Conservation (phyloP, 2,113 vertebrate species). For the Chaenocephalus aceratus region DNA sequence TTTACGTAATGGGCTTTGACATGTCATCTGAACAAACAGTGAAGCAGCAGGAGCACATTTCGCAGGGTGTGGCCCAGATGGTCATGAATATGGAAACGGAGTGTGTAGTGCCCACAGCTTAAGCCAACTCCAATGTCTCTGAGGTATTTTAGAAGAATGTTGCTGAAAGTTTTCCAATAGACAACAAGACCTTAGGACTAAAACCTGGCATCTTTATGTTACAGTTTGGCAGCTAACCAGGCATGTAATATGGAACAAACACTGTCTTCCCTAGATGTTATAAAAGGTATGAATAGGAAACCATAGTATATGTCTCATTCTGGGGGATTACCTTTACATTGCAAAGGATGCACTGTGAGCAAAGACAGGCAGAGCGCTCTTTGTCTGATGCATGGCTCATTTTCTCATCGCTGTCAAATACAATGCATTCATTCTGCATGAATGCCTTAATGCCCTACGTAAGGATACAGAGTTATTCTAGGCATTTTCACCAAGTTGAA, state of each 20-base stretch:
- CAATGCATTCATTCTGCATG: constrained; percentile 20
- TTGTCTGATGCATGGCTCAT: constrained; percentile 14
- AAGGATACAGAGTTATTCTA: not conserved
- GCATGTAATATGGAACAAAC: not conserved
- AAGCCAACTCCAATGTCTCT: constrained; percentile 33
- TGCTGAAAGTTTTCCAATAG: constrained; percentile 32
- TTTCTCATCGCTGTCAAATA: constrained; percentile 19
- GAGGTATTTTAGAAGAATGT: constrained; percentile 19
- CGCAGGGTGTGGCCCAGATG: constrained; percentile 76
- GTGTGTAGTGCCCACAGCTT: constrained; percentile 36
- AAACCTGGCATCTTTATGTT: not conserved
- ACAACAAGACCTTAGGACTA: not conserved
- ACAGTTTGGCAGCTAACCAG: not conserved
- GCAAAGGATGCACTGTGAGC: not conserved
- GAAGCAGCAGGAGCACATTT: constrained; percentile 66
- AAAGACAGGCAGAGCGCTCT: not conserved
- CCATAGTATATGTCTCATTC: not conserved
- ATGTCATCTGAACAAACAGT: constrained; percentile 67
- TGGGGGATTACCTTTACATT: not conserved
- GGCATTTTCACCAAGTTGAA: not conserved
- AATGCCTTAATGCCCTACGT: not conserved
- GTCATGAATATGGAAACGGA: constrained; percentile 77
- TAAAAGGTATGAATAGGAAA: constrained; percentile 6
- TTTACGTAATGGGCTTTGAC: constrained; percentile 66
- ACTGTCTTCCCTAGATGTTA: not conserved